Base-by-base conservation (phyloP, 2,113 vertebrate species). In the Salvelinus fontinalis region DNA sequence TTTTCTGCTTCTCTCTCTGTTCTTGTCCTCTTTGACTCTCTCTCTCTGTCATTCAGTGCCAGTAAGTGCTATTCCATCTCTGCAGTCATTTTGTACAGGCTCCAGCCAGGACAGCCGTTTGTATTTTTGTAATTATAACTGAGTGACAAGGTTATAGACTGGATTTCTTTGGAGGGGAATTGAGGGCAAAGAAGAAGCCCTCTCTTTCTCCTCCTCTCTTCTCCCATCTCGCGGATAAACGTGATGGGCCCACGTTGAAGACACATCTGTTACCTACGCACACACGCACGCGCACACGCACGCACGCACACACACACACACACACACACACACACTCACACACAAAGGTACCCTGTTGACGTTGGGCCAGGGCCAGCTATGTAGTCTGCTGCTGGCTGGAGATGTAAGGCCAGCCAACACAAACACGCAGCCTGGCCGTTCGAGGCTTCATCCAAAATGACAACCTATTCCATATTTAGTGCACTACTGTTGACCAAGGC, bases 11-110 rank as follows among this genome's bases (percentile, higher is more conserved):
- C 69, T 71, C n/a, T 70, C 48, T 71, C 69, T 70, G 39, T 39
- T 39, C 7, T 39, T 39, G 39, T 39, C 39, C 8, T 39, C 39
- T 39, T 39, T 39, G 39, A 39, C 39, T 39, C 39, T 39, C 34
- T 66, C 64, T 34, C 16, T 67, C 65, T 57, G 27, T 75, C 48
- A 31, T 7, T 67, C 65, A 29, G 44, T 54, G 79, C 88, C 85
- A 84, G 86, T 92, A 91, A 91, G 82, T 89, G 82, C 79, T 87
- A 88, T 90, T 90, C 91, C 89, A 90, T 87, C 79, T 71, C 57
- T 1, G 8, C 62, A 34, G 68, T 81, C 76, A 48, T 75, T 65
- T 78, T 74, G 71, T 69, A 34, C 67, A 79, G 83, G 82, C 87
- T 81, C 83, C 83, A 82, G 51, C 54, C 77, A 80, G 78, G 79